These are phyloP conservation scores for Tapirus terrestris DNA, from an alignment of 2,113 vertebrate genomes.

Conservation along the genomic window DNA sequence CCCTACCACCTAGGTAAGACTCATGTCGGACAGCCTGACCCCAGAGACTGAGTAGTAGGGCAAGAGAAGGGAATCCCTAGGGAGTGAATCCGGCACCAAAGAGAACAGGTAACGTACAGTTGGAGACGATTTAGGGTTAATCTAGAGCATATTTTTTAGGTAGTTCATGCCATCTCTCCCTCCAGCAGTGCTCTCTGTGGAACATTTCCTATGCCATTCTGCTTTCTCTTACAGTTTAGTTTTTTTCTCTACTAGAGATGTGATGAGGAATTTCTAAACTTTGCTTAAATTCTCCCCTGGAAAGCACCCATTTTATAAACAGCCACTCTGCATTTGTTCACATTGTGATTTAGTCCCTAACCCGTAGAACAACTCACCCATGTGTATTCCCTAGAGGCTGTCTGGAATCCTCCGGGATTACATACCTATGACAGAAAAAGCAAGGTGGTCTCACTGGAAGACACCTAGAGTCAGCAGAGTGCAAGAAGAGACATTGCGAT, in stretches of 20 bases:
- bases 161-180: not conserved
- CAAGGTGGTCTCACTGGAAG: not conserved
- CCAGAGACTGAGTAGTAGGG: not conserved
- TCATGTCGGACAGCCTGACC: not conserved
- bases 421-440: not conserved
- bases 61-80: not conserved
- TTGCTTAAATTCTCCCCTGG: not conserved
- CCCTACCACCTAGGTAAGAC: not conserved
- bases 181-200: not conserved
- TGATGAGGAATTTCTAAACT: not conserved
- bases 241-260: not conserved
- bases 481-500: not conserved
- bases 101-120: not conserved
- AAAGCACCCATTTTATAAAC: not conserved
- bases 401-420: not conserved
- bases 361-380: not conserved
- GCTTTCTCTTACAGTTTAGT: not conserved
- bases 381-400: not conserved
- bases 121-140: not conserved
- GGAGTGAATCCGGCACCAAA: not conserved
- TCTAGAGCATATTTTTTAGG: not conserved
- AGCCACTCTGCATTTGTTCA: not conserved
- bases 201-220: not conserved
- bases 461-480: not conserved
- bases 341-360: not conserved